Conservation (phyloP, 2,797 vertebrate genomes). For the Phataginus tetradactyla region DNA sequence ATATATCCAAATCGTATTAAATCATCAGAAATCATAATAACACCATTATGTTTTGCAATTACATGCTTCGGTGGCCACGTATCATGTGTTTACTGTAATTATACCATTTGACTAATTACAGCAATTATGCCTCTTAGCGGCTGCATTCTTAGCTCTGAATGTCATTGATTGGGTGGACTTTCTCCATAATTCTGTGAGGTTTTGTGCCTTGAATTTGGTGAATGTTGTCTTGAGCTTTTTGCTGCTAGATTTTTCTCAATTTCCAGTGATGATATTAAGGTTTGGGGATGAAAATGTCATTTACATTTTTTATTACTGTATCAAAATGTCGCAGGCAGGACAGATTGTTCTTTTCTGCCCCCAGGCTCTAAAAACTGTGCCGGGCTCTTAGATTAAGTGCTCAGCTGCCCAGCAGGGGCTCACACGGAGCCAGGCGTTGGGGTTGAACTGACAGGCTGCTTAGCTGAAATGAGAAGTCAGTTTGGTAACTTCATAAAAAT, state of each 20-base stretch:
- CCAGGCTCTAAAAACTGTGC: no score
- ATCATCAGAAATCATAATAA: constrained; percentile 49
- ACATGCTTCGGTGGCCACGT: neutral
- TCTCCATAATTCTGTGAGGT: neutral
- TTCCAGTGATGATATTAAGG: neutral
- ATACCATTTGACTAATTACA: constrained; percentile 67
- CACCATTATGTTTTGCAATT: constrained; percentile 48
- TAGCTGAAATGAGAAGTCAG: neutral
- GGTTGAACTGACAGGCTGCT: neutral
- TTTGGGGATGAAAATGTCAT: neutral
- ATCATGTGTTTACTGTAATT: constrained; percentile 68
- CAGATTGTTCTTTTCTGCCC: neutral
- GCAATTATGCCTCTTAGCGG: constrained; percentile 50
- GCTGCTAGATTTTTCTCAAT: neutral
- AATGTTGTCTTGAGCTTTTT: neutral
- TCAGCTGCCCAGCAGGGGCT: neutral
- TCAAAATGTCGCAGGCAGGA: neutral
- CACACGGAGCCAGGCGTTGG: no score
- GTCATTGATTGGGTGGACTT: constrained; percentile 56
- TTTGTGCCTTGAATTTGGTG: neutral
- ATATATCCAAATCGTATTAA: constrained; percentile 34
- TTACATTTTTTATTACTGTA: neutral
- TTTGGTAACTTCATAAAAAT: neutral
- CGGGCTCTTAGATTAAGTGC: neutral
- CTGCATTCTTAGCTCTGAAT: constrained; percentile 61